Evolutionary conservation across 2,113 vertebrate species (phyloP).

Genomic region (Chlorocebus sabaeus): DNA sequence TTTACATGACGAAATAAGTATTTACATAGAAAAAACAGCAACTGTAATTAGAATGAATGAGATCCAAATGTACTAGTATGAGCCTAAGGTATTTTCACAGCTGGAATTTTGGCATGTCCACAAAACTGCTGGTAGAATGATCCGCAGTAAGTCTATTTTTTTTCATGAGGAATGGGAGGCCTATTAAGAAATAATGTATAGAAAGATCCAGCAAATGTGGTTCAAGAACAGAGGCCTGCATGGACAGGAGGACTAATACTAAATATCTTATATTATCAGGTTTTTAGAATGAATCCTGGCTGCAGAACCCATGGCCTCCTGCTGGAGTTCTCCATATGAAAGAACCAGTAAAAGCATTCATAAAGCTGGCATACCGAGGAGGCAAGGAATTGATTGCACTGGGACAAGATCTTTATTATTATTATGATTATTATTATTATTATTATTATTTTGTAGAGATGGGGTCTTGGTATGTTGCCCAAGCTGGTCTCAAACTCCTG

Average conservation of each 20-base stretch:
- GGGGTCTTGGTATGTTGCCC: no score
- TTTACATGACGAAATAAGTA: not conserved
- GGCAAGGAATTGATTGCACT: not conserved
- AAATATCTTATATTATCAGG: no score
- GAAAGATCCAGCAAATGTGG: no score
- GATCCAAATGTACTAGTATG: not conserved
- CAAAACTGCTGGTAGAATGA: not conserved
- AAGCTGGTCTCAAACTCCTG: no score
- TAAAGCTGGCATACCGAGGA: not conserved
- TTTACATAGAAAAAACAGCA: not conserved
- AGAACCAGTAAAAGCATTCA: not conserved
- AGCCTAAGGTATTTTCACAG: constrained; percentile 32
- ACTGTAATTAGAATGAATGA: not conserved
- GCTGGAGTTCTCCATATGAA: not conserved
- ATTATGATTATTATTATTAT: no score
- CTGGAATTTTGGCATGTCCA: not conserved
- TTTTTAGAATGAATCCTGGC: no score
- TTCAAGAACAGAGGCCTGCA: no score
- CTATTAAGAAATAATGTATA: not conserved
- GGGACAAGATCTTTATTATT: not conserved
- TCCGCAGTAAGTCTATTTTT: not conserved
- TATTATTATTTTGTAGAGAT: no score
- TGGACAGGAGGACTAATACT: no score
- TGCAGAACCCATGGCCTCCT: no score
- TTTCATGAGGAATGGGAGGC: not conserved